A percentile compares a stretch with the other conserved stretches of the same genome.
phyloP scores from a whole-genome alignment of 2,797 vertebrate species.

The Etheostoma nigrum region DNA sequence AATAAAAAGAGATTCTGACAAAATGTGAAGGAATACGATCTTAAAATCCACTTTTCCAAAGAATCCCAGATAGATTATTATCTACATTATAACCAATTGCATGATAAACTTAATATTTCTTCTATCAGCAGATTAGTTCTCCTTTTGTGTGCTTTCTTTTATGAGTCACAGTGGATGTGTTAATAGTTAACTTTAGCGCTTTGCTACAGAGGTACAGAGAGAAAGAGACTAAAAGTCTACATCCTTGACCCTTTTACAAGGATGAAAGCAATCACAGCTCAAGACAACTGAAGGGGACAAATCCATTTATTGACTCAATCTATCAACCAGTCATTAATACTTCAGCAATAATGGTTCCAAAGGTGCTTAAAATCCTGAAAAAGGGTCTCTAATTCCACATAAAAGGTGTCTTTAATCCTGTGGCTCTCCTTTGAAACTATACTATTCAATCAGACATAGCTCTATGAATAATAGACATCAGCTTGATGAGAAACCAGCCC shows the following conservation, averaged over 20 bases:
- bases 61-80: not conserved
- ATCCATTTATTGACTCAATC: constrained; percentile 61
- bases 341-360: constrained; percentile 35
- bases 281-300: constrained; percentile 47
- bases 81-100: not conserved
- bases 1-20: not conserved
- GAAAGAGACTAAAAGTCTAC: not conserved
- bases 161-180: not conserved
- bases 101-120: not conserved
- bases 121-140: not conserved
- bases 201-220: constrained; percentile 10
- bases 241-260: constrained; percentile 25
- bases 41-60: not conserved
- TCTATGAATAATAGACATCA: constrained; percentile 66
- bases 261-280: constrained; percentile 39
- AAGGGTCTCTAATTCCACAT: constrained; percentile 20
- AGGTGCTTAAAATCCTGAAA: constrained; percentile 29
- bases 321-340: constrained; percentile 59
- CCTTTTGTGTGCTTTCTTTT: not conserved
- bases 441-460: constrained; percentile 62
- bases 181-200: constrained; percentile 2
- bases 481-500: constrained; percentile 59
- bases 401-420: constrained; percentile 47
- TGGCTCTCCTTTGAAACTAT: constrained; percentile 24
- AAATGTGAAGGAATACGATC: not conserved